phyloP scores from a whole-genome alignment of 1,140 invertebrate species.

The Myzus persicae region DNA sequence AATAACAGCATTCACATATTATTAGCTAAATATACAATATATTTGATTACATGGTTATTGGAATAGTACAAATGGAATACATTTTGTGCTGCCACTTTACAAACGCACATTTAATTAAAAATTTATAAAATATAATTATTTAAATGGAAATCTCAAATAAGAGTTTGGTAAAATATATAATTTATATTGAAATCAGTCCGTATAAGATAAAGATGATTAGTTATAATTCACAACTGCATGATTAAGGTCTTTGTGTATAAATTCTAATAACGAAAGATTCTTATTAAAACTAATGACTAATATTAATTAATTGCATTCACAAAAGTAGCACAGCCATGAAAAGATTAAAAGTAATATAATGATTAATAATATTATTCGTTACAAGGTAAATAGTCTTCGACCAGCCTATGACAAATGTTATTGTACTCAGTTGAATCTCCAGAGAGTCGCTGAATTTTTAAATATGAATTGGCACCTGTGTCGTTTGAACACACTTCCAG shows the following conservation, averaged over 20 bases:
- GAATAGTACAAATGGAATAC: background rate
- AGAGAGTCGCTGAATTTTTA: constrained; percentile 89
- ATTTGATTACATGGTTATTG: constrained; percentile 3
- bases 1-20: background rate
- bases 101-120: background rate
- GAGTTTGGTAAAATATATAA: constrained; percentile 42
- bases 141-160: constrained; percentile 6
- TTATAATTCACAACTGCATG: constrained; percentile 41
- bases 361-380: constrained; percentile 43
- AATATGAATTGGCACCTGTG: constrained; percentile 68
- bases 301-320: constrained; percentile 57
- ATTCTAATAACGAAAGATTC: constrained; percentile 25
- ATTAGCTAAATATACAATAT: background rate
- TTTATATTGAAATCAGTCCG: constrained; percentile 31
- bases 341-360: constrained; percentile 53
- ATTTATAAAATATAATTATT: constrained; percentile 20
- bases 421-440: constrained; percentile 91
- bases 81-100: background rate
- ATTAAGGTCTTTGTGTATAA: background rate
- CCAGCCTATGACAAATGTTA: constrained; percentile 88
- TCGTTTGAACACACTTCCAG: constrained; percentile 76
- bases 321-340: constrained; percentile 57
- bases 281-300: constrained; percentile 57
- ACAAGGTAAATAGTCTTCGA: constrained; percentile 64
- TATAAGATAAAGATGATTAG: constrained; percentile 21